Conservation (phyloP, 1,140 invertebrate species). For the Formica selysi region DNA sequence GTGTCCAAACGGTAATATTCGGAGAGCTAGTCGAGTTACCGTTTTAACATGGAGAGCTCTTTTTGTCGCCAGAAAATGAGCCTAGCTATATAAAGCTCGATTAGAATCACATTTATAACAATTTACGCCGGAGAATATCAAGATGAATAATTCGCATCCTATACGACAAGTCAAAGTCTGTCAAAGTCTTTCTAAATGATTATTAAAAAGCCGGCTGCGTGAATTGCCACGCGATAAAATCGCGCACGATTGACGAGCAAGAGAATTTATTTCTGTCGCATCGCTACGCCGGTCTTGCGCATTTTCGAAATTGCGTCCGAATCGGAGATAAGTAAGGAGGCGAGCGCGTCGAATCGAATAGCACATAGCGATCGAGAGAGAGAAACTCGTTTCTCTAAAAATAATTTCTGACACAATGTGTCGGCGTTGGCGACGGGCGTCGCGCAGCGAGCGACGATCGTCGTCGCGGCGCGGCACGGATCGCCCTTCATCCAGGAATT, state of each 20-base stretch:
- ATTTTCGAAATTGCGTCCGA: constrained; percentile 54
- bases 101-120: constrained; percentile 56
- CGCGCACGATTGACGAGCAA: neutral
- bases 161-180: constrained; percentile 11
- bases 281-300: neutral
- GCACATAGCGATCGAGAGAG: neutral
- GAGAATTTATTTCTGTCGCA: constrained; percentile 39
- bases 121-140: constrained; percentile 29
- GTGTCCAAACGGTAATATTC: constrained; percentile 26
- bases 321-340: constrained; percentile 13
- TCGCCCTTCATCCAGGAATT: constrained; percentile 68
- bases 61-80: neutral
- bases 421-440: constrained; percentile 20
- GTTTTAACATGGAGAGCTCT: constrained; percentile 4
- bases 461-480: constrained; percentile 40
- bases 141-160: constrained; percentile 36
- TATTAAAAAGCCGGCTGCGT: constrained; percentile 38
- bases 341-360: constrained; percentile 39
- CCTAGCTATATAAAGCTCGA: constrained; percentile 3
- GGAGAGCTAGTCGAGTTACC: neutral
- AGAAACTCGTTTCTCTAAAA: constrained; percentile 69
- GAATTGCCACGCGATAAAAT: constrained; percentile 56
- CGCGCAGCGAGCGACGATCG: constrained; percentile 51
- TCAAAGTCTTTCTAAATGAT: constrained; percentile 44
- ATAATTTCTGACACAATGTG: constrained; percentile 55